Evolutionary conservation across 2,888 invertebrate species (phyloP), one percentile per base, ranked within the genome.

Genomic region (Sesia bembeciformis): DNA sequence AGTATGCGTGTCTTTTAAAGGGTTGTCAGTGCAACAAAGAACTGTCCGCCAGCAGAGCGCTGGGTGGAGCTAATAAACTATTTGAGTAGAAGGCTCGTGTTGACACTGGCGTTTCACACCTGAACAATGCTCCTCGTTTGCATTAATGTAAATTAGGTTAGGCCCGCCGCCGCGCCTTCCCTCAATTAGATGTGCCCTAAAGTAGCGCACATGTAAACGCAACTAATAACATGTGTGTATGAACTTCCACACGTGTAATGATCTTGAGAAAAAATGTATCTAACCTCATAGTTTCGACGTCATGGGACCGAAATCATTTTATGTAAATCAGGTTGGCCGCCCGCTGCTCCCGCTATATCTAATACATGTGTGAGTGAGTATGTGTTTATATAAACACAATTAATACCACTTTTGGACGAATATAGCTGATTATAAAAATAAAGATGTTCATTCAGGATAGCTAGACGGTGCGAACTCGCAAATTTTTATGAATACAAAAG

Each of bases 71-170:
- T 84, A 84, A 87, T 88, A 87, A 86, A 88, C 86, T 87, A 84
- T 87, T 88, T 87, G 87, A 86, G 84, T 78, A 81, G 84, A 84
- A 76, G 76, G 80, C 77, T 76, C 73, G 81, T 86, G 88, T 89
- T 89, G 88, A 89, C 88, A 89, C 87, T 87, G 81, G 82, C 82
- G 84, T 84, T 88, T 89, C 85, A 86, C 88, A 89, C 88, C 87
- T 87, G 88, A 87, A 88, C 88, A 89, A 88, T 87, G 87, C 86
- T 81, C 66, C 87, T 88, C 88, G 88, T 89, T 89, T 88, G 84
- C 88, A 88, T 89, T 87, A 87, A 88, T 89, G 87, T 89, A 88
- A 89, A 89, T 89, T 89, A 87, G 87, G 87, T 85, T 86, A 88
- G 83, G 82, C 66, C 67, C 41, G 42, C 52, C 56, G 69, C 68